Percentiles rank a stretch among this genome's conserved stretches.
These are phyloP conservation scores for Clangula hyemalis DNA, from an alignment of 2,797 vertebrate genomes.

Conservation along the genomic window DNA sequence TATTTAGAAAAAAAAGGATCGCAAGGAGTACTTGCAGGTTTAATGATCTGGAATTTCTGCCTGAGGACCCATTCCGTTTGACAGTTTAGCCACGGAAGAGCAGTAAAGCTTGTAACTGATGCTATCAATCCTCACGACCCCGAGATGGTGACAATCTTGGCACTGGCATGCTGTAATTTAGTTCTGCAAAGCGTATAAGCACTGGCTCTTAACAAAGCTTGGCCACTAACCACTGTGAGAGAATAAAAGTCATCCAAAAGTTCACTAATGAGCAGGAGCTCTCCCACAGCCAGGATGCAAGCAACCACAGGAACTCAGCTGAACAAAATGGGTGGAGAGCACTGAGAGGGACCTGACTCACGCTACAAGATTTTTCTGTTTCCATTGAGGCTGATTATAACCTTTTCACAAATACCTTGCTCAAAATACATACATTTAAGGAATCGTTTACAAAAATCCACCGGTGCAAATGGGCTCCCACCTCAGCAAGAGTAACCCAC, in stretches of 20 bases:
- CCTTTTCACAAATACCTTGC: not conserved
- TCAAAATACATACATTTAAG: not conserved
- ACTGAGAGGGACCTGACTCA: not conserved
- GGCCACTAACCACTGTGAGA: not conserved
- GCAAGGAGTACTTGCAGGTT: not conserved
- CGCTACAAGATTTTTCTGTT: not conserved
- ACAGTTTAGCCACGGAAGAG: conserved; percentile 1
- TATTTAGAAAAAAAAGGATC: conserved; percentile 24
- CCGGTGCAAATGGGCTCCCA: not conserved
- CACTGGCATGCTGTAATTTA: not conserved
- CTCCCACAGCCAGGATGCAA: not conserved
- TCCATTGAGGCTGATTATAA: not conserved
- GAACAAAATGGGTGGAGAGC: not conserved
- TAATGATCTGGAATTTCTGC: conserved; percentile 47
- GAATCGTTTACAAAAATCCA: not conserved
- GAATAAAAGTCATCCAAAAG: not conserved
- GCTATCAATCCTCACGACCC: not conserved
- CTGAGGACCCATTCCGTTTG: conserved; percentile 42
- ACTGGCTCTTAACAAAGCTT: conserved; percentile 5
- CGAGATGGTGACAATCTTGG: not conserved
- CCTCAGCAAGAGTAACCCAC: not conserved
- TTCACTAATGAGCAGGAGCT: not conserved
- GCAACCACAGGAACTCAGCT: not conserved
- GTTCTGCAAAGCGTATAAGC: not conserved
- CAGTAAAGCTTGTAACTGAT: not conserved